These are phyloP conservation scores for Drosophila kikkawai DNA, from an alignment of 1,140 invertebrate genomes.

Conservation along the genomic window DNA sequence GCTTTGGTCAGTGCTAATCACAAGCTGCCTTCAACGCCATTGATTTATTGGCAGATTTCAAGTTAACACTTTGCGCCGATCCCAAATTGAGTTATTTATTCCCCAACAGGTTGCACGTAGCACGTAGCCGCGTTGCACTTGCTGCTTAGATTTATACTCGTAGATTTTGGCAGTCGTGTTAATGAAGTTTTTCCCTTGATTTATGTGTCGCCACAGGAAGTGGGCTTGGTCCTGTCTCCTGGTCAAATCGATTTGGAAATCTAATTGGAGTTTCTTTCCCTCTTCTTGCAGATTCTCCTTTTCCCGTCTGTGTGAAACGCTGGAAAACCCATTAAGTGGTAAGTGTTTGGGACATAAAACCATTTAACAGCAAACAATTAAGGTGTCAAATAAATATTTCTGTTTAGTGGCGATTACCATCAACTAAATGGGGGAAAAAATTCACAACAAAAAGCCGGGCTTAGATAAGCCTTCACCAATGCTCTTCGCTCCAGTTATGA, in stretches of 20 bases:
- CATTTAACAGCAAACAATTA: constrained; percentile 36
- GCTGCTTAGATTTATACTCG: constrained; percentile 67
- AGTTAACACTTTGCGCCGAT: constrained; percentile 69
- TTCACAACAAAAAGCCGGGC: constrained; percentile 5
- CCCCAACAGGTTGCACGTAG: constrained; percentile 34
- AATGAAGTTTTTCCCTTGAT: constrained; percentile 72
- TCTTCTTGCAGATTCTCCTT: constrained; percentile 19
- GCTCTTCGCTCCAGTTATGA: constrained; percentile 52
- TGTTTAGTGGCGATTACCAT: constrained; percentile 22
- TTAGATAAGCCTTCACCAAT: constrained; percentile 30
- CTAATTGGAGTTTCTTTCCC: constrained; percentile 37
- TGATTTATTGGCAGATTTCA: constrained; percentile 78
- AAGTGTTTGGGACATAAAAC: constrained; percentile 39
- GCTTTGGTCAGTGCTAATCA: constrained; percentile 66
- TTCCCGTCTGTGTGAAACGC: not conserved
- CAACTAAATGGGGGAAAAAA: constrained; percentile 7
- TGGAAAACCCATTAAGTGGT: constrained; percentile 44
- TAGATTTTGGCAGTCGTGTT: constrained; percentile 77
- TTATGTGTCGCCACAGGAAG: constrained; percentile 57
- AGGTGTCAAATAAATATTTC: constrained; percentile 33
- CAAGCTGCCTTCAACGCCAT: constrained; percentile 62
- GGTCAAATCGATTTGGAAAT: constrained; percentile 54
- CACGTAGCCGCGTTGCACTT: constrained; percentile 29
- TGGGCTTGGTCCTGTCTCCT: constrained; percentile 22
- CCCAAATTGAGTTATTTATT: constrained; percentile 81